These are phyloP conservation scores for Semaprochilodus insignis DNA, from an alignment of 2,797 vertebrate species.

Conservation along the genomic window DNA sequence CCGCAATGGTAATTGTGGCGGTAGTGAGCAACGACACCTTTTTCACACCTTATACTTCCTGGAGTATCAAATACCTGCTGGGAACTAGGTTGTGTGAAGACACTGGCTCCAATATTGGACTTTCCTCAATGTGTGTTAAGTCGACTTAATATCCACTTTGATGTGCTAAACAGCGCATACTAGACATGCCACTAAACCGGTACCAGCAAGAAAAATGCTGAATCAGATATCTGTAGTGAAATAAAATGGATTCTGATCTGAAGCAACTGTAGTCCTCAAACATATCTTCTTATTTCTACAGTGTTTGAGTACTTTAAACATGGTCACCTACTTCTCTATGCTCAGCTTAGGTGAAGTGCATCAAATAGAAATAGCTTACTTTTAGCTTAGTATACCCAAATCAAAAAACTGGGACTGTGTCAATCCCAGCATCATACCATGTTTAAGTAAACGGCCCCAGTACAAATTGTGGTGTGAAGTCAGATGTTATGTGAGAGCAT, in stretches of 20 bases:
- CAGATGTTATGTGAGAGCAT: not conserved
- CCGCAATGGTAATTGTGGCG: slow-evolving; percentile 1
- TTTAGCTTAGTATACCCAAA: too few relatives aligned
- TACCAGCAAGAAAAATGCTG: too few relatives aligned
- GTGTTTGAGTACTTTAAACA: too few relatives aligned
- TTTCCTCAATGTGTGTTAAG: slow-evolving; percentile 26
- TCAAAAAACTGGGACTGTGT: not conserved
- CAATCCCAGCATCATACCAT: not conserved
- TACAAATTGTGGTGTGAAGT: not conserved
- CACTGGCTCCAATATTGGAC: slow-evolving; percentile 13
- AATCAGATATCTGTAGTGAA: too few relatives aligned
- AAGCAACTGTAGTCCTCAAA: too few relatives aligned
- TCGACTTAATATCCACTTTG: not conserved
- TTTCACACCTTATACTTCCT: slow-evolving; percentile 41
- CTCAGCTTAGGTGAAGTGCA: too few relatives aligned
- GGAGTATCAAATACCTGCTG: slow-evolving; percentile 48
- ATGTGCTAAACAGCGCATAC: not conserved
- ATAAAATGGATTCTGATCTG: too few relatives aligned
- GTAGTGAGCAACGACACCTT: slow-evolving; percentile 1
- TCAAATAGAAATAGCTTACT: too few relatives aligned
- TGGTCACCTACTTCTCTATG: too few relatives aligned
- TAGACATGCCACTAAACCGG: too few relatives aligned
- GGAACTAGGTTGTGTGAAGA: slow-evolving; percentile 31
- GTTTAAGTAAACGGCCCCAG: not conserved
- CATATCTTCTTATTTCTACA: too few relatives aligned